Base-by-base conservation (phyloP, 2,113 vertebrate genomes). In the Aldabrachelys gigantea region DNA sequence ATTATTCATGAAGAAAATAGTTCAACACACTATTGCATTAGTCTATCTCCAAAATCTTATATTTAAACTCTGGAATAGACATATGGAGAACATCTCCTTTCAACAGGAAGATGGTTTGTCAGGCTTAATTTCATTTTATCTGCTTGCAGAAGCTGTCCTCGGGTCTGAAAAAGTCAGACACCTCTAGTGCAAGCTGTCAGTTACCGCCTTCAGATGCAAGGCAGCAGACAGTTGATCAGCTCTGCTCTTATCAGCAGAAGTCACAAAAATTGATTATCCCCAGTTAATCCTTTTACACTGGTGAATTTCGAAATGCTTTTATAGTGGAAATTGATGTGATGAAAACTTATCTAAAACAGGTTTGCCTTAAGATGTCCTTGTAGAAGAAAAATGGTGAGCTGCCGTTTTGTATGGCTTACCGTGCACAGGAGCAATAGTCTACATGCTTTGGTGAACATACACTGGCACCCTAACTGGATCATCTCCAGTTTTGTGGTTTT, bases 81-180 rank as follows among this genome's bases (percentile, higher is more conserved):
- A 29, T 89, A 80, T 91, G 47, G 47, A 50, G 80, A 84, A 89
- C 21, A 92, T 95, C 88, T 91, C 90, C 95, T 82, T 87, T 59
- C 82, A 79, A 35, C 62, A 96, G 87, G 93, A 93, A 93, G 89
- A 92, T 0, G 25, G 89, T 91, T 96, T 97, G 93, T 97, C 96
- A 96, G 88, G 57, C 96, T 97, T 93, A 95, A 96, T 98, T 97
- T 92, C 80, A 90, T 91, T 96, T 95, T 97, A 94, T 97, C 96
- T 93, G 41, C 80, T 94, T 44, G 59, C 84, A 94, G 94, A 96
- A 96, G 91, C 92, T 95, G 92, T 97, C 93, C 94, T 1, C 0
- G 80, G 85, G 92, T 95, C 94, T 89, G 94, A 89, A 95, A 96
- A 97, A 93, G 75, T 80, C 87, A 91, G 85, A 89, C 94, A 94